A percentile compares a stretch with the other conserved stretches of the same genome.
Conservation (phyloP, 2,113 vertebrate species). For the Hippopotamus amphibius region DNA sequence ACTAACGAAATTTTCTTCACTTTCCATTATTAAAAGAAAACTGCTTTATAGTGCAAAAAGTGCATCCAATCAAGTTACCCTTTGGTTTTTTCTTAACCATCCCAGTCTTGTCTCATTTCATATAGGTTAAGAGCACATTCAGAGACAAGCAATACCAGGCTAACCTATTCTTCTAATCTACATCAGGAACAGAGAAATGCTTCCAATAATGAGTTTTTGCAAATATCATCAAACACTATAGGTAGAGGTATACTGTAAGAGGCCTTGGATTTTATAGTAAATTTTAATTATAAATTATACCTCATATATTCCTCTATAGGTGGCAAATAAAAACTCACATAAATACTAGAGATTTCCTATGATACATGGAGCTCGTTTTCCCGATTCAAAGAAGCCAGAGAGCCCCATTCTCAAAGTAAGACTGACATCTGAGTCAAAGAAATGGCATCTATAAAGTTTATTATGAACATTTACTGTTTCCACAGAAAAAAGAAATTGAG, state of each 20-base stretch:
- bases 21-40: constrained; percentile 70
- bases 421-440: constrained; percentile 33
- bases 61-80: constrained; percentile 28
- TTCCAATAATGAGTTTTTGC: constrained; percentile 62
- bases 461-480: neutral
- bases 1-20: constrained; percentile 55
- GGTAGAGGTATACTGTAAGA: constrained; percentile 49
- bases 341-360: neutral
- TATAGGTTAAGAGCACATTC: constrained; percentile 65
- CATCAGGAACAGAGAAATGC: constrained; percentile 57
- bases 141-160: constrained; percentile 56
- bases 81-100: constrained; percentile 58
- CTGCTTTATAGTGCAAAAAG: constrained; percentile 57
- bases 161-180: constrained; percentile 63
- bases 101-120: constrained; percentile 61
- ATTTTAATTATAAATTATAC: constrained; percentile 56
- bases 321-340: constrained; percentile 1
- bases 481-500: neutral
- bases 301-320: neutral
- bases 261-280: constrained; percentile 6
- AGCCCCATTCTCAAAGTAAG: neutral
- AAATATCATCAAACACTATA: constrained; percentile 74
- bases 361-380: neutral
- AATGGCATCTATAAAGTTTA: neutral
- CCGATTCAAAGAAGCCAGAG: neutral